Base-by-base conservation (phyloP, 2,113 vertebrate genomes). In the Gnathochromis pfefferi region DNA sequence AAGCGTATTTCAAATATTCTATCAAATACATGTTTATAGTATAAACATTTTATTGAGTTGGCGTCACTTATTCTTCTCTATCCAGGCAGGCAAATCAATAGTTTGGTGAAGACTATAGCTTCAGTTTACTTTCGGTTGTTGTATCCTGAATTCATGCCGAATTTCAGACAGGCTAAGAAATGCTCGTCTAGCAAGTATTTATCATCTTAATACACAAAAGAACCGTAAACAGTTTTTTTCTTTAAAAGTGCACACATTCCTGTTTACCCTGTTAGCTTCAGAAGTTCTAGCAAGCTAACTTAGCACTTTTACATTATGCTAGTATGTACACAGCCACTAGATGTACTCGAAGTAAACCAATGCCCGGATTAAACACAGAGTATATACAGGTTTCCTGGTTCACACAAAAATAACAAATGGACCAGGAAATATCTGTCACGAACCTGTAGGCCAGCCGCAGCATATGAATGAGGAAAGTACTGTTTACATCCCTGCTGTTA, bases 401-500 rank as follows among this genome's bases (percentile, higher is more conserved):
- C 12, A 68, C 53, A 57, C 12, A 63, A 42, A 51, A 23, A 14
- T 78, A 5, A 3, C 23, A 83, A 11, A 45, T 4, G 31, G 0
- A 19, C 7, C 16, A 3, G 3, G 0, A 58, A 81, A 68, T 7
- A 28, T 28, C 7, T 12, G 3, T 35, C 14, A 81, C 89, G 4
- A 85, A 91, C 93, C 87, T 57, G 47, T 6, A 31, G 23, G 21
- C 47, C 35, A 53, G 33, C 38, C 80, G 13, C 47, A 14, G 38
- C 7, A 47, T 51, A 42, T 81, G 38, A 28, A 75, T 26, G 33
- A 70, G 45, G 26, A 78, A 33, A 51, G 73, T 78, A 78, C 0
- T 92, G 92, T 95, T 95, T 93, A 95, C 91, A 91, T 84, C n/a
- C 9, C 57, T 57, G 6, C 40, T 82, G 85, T 63, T 81, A 38